Conservation (phyloP, 2,797 vertebrate species). For the Sciurus vulgaris region DNA sequence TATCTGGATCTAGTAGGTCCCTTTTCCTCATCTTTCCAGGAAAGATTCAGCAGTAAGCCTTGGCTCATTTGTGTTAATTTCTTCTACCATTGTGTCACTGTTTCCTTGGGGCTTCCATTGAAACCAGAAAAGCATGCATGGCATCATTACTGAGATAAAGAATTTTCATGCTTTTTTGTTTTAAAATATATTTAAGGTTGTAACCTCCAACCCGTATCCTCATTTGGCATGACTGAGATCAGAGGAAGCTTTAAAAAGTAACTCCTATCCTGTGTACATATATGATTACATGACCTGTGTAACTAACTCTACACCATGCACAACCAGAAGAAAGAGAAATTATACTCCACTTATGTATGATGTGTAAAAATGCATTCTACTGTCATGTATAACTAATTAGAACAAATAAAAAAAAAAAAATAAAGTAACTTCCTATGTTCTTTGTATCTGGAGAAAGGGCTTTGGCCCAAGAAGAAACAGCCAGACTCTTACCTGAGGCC, state of each 20-base stretch:
- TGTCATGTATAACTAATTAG: no score
- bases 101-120: not conserved
- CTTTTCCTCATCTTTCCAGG: conserved; percentile 17
- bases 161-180: not conserved
- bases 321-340: no score
- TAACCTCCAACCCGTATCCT: not conserved
- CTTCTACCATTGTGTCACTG: not conserved
- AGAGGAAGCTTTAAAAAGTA: conserved; percentile 45
- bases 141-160: not conserved
- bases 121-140: conserved; percentile 4
- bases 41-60: not conserved
- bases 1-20: not conserved
- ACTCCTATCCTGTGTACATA: not conserved
- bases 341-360: no score
- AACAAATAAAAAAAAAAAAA: not conserved
- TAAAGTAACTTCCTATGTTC: not conserved
- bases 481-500: not conserved
- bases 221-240: not conserved
- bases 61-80: not conserved
- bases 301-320: no score
- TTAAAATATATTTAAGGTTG: not conserved
- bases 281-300: no score
- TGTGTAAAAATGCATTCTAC: no score
- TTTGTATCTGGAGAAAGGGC: not conserved
- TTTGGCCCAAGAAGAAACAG: not conserved